These are phyloP conservation scores for Gephyroberyx darwinii DNA, from an alignment of 2,797 vertebrate species.

Conservation along the genomic window DNA sequence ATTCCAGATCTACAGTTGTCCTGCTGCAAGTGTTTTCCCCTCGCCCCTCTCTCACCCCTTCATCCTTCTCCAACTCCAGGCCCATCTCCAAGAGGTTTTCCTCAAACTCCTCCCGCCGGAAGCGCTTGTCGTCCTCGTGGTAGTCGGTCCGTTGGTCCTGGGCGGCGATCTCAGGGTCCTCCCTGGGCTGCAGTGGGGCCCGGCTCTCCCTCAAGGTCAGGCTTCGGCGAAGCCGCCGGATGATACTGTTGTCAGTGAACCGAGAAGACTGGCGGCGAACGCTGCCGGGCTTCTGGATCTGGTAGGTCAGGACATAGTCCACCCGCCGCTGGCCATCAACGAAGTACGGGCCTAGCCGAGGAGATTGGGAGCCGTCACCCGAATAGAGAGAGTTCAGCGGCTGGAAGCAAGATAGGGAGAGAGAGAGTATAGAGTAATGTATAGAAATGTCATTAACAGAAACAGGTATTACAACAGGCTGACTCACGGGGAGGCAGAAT, in stretches of 20 bases:
- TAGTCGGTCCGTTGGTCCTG: slow-evolving; percentile 81
- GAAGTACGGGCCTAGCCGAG: slow-evolving; percentile 85
- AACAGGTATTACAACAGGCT: too few relatives aligned
- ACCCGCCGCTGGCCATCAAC: slow-evolving; percentile 88
- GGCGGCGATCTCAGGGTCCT: slow-evolving; percentile 79
- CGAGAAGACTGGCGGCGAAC: slow-evolving; percentile 69
- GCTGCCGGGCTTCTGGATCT: slow-evolving; percentile 83
- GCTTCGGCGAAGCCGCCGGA: slow-evolving; percentile 71
- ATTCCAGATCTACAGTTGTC: neutral
- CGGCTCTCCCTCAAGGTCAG: slow-evolving; percentile 79
- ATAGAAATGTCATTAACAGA: neutral
- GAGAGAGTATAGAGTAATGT: slow-evolving; percentile 5
- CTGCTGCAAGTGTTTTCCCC: neutral
- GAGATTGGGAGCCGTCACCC: slow-evolving; percentile 72
- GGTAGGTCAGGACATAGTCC: slow-evolving; percentile 93
- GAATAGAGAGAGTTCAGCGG: slow-evolving; percentile 82
- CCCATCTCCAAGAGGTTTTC: slow-evolving; percentile 91
- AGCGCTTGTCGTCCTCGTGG: slow-evolving; percentile 89
- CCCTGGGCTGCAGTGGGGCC: slow-evolving; percentile 73
- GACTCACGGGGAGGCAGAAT: too few relatives aligned
- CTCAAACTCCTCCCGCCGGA: slow-evolving; percentile 90
- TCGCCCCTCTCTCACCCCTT: slow-evolving; percentile 80
- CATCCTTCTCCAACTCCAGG: slow-evolving; percentile 92
- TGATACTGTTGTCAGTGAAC: slow-evolving; percentile 68
- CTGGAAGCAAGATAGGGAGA: slow-evolving; percentile 63